A percentile compares a stretch with the other conserved stretches of the same genome.
Conservation (phyloP, 2,888 invertebrate genomes). For the Drosophila anomalipes region DNA sequence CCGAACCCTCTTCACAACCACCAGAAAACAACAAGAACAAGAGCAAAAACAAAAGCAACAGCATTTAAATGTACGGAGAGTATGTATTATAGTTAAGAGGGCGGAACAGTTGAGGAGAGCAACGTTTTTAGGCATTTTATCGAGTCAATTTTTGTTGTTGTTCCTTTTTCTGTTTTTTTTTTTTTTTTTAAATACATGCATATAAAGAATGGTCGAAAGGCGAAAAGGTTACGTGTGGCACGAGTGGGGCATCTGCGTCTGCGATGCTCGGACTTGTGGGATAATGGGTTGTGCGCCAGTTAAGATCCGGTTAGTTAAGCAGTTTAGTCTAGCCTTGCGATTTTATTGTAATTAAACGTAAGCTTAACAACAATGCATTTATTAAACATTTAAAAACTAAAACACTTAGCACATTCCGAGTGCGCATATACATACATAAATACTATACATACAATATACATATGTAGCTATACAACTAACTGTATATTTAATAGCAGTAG, state of each 20-base stretch:
- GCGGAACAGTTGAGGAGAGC: not conserved
- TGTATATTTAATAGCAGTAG: conserved; percentile 57
- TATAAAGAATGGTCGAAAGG: conserved; percentile 1
- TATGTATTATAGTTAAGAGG: not conserved
- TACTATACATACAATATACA: conserved; percentile 38
- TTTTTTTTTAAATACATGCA: not conserved
- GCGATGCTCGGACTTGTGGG: conserved; percentile 22
- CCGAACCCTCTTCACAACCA: not conserved
- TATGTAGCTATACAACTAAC: conserved; percentile 63
- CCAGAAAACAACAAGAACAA: not conserved
- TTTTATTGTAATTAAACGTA: conserved; percentile 73
- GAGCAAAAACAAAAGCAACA: not conserved
- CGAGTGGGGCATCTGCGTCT: conserved; percentile 2
- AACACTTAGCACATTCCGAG: conserved; percentile 42
- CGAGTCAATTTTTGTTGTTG: conserved; percentile 40
- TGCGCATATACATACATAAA: conserved; percentile 39
- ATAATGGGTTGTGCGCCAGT: conserved; percentile 54
- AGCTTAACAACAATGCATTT: conserved; percentile 77
- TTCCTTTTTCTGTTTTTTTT: not conserved
- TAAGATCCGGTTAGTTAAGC: conserved; percentile 36
- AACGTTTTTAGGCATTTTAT: conserved; percentile 36
- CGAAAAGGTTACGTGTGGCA: not conserved
- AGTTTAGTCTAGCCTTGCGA: conserved; percentile 53
- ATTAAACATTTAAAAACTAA: conserved; percentile 58
- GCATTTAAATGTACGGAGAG: conserved; percentile 10